Percentiles rank a stretch among this genome's conserved stretches.
phyloP scores from a whole-genome alignment of 2,797 vertebrate genomes.

The Kryptolebias ocellatus region DNA sequence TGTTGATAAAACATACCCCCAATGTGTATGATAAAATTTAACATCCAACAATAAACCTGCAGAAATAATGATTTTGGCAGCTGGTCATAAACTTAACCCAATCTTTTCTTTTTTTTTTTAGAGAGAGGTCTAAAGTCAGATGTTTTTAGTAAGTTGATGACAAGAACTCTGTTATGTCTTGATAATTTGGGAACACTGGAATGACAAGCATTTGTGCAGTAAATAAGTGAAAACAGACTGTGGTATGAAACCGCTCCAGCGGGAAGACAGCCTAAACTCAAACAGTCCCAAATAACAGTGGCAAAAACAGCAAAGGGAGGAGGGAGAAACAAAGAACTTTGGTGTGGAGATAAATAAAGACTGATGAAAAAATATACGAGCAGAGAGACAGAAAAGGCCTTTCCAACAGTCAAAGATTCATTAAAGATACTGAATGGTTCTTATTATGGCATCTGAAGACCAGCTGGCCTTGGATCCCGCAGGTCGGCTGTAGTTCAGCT shows the following conservation, averaged over 20 bases:
- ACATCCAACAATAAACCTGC: constrained; percentile 17
- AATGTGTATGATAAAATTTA: constrained; percentile 3
- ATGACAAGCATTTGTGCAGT: constrained; percentile 54
- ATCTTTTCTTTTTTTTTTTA: constrained; percentile 4
- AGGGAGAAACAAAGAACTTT: constrained; percentile 21
- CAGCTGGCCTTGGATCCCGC: constrained; percentile 90
- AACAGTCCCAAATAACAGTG: constrained; percentile 42
- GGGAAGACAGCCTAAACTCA: constrained; percentile 51
- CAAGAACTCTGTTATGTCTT: constrained; percentile 65
- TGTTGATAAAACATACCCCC: neutral
- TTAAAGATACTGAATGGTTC: constrained; percentile 85
- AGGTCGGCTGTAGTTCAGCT: constrained; percentile 92
- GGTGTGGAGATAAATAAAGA: constrained; percentile 20
- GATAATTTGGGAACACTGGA: constrained; percentile 66
- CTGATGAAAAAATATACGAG: constrained; percentile 31
- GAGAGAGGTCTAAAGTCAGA: constrained; percentile 32
- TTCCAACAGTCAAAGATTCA: constrained; percentile 66
- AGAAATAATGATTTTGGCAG: constrained; percentile 23
- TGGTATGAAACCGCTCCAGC: constrained; percentile 60
- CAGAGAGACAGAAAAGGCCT: constrained; percentile 19
- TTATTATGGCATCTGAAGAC: constrained; percentile 88
- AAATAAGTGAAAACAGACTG: constrained; percentile 75
- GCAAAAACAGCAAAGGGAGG: constrained; percentile 3
- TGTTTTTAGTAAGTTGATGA: constrained; percentile 57
- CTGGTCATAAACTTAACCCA: constrained; percentile 47